These are phyloP conservation scores for Calameuta pallipes DNA, from an alignment of 2,888 invertebrate species.

Conservation along the genomic window DNA sequence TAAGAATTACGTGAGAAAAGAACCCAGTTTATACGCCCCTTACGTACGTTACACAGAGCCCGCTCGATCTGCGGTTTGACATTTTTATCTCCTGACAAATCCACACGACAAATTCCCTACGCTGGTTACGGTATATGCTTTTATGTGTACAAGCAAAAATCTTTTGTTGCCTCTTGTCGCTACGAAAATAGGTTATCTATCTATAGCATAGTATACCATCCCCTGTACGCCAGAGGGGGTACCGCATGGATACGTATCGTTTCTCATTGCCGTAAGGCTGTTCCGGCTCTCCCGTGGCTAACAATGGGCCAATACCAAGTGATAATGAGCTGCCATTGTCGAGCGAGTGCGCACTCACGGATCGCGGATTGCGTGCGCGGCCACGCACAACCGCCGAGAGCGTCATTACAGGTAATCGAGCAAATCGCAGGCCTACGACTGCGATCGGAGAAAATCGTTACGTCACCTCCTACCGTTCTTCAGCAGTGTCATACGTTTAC, in stretches of 20 bases:
- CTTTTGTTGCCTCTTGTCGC: too few relatives aligned
- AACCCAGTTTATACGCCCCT: background rate
- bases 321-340: constrained; percentile 61
- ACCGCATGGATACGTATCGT: constrained; percentile 42
- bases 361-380: constrained; percentile 29
- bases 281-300: constrained; percentile 56
- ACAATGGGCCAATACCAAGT: constrained; percentile 63
- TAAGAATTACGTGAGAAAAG: background rate
- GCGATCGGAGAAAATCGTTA: background rate
- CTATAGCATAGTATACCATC: background rate
- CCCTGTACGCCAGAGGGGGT: constrained; percentile 37
- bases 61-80: too few relatives aligned
- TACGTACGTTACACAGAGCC: too few relatives aligned
- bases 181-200: background rate
- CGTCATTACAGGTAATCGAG: constrained; percentile 60
- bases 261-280: constrained; percentile 52
- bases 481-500: background rate
- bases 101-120: too few relatives aligned
- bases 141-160: too few relatives aligned
- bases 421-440: constrained; percentile 18
- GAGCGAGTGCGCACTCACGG: constrained; percentile 45
- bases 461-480: background rate
- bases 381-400: constrained; percentile 48
- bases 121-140: too few relatives aligned
- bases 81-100: too few relatives aligned